Conservation (phyloP, 2,888 invertebrate genomes). For the Agrotis exclamationis region DNA sequence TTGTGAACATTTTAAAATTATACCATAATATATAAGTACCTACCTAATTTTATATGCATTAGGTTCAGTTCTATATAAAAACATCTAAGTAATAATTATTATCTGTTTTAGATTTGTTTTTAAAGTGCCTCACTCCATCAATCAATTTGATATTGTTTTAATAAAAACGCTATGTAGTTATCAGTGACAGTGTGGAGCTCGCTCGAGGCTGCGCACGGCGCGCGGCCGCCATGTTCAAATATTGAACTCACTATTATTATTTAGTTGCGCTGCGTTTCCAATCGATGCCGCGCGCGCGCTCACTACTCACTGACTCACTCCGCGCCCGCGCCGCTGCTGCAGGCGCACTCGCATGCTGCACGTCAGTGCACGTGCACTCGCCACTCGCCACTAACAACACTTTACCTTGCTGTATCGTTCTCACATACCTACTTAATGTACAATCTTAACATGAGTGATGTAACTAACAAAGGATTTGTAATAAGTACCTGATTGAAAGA, state of each 20-base stretch:
- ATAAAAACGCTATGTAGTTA: constrained; percentile 14
- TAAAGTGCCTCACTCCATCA: constrained; percentile 18
- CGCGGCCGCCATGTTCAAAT: not conserved
- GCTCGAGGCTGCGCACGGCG: not conserved
- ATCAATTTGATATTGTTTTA: constrained; percentile 25
- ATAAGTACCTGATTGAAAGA: too few species aligned
- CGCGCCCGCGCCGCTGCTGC: not conserved
- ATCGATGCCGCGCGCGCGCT: not conserved
- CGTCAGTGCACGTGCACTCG: too few species aligned
- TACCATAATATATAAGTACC: too few species aligned
- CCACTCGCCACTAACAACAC: too few species aligned
- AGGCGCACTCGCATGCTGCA: too few species aligned
- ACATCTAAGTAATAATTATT: not conserved
- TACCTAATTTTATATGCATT: not conserved
- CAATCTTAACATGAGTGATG: too few species aligned
- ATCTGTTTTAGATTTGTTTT: constrained; percentile 4
- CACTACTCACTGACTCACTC: not conserved
- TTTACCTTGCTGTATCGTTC: too few species aligned
- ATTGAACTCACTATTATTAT: constrained; percentile 8
- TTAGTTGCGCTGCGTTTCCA: constrained; percentile 20
- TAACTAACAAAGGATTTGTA: too few species aligned
- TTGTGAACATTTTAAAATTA: constrained; percentile 7
- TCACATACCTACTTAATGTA: too few species aligned
- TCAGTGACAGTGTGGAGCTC: constrained; percentile 3
- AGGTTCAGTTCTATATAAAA: constrained; percentile 14